A percentile compares a stretch with the other conserved stretches of the same genome.
Evolutionary conservation across 2,113 vertebrate genomes (phyloP).

Genomic region (Poecilia latipinna): DNA sequence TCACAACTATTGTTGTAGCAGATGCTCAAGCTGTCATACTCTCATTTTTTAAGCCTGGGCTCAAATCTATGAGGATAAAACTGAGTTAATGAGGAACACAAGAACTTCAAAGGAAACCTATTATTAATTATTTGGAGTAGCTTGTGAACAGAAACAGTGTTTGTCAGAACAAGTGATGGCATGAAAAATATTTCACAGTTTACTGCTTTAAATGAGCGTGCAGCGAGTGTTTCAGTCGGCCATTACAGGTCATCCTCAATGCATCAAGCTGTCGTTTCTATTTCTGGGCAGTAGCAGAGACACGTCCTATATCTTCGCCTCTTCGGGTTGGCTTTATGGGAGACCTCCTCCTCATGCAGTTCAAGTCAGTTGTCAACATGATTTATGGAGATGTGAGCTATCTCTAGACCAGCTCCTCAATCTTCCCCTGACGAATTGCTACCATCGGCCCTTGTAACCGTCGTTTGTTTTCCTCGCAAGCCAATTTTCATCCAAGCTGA

Average conservation of each 20-base stretch:
- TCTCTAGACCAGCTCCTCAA: constrained; percentile 66
- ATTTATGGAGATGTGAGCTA: constrained; percentile 78
- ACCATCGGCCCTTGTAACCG: constrained; percentile 45
- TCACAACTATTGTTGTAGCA: not conserved
- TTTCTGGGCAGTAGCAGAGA: constrained; percentile 55
- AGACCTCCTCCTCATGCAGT: constrained; percentile 66
- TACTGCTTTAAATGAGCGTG: constrained; percentile 32
- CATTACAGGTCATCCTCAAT: constrained; percentile 47
- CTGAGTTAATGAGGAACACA: not conserved
- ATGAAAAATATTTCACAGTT: constrained; percentile 17
- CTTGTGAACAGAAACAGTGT: not conserved
- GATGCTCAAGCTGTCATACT: not conserved
- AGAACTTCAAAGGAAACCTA: not conserved
- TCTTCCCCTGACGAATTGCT: constrained; percentile 68
- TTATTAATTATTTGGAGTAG: not conserved
- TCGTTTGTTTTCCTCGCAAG: constrained; percentile 59
- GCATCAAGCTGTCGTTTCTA: constrained; percentile 62
- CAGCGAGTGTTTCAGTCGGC: constrained; percentile 39
- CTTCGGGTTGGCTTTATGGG: constrained; percentile 55
- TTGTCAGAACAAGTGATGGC: not conserved
- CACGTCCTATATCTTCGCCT: constrained; percentile 56
- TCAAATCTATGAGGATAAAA: not conserved
- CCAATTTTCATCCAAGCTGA: constrained; percentile 60
- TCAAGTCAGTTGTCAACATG: constrained; percentile 75
- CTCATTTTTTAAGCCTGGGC: not conserved